Percentiles rank a stretch among this genome's conserved stretches.
Evolutionary conservation across 2,797 vertebrate species (phyloP).

Genomic region (Alca torda): DNA sequence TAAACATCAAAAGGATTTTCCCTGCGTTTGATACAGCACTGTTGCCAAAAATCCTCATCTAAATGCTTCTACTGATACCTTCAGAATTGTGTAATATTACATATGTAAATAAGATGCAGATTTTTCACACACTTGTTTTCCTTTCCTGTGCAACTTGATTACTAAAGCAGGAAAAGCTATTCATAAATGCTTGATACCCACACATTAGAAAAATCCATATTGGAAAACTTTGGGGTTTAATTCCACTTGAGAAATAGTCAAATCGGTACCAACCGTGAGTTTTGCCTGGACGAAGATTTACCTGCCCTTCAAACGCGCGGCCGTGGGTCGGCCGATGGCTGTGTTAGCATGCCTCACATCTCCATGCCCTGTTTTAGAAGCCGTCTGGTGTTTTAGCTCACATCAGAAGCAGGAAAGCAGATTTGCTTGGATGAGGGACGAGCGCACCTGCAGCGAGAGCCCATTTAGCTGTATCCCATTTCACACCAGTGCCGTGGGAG

Average conservation of each 20-base stretch:
- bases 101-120: conserved; percentile 44
- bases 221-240: neutral
- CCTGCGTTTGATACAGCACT: neutral
- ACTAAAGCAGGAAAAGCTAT: conserved; percentile 31
- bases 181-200: conserved; percentile 7
- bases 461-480: neutral
- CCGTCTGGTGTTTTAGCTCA: neutral
- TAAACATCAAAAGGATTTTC: conserved; percentile 40
- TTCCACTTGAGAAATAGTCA: neutral
- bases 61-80: conserved; percentile 24
- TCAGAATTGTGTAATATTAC: conserved; percentile 34
- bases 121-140: conserved; percentile 50
- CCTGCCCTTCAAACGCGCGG: neutral
- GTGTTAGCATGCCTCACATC: neutral
- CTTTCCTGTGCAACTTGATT: neutral
- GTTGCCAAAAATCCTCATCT: conserved; percentile 15
- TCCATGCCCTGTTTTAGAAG: neutral
- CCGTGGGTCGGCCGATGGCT: neutral
- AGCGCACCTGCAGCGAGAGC: neutral
- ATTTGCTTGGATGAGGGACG: neutral
- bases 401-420: neutral
- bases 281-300: neutral
- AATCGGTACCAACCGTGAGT: neutral
- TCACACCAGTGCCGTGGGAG: neutral
- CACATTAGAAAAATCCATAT: neutral